phyloP scores from a whole-genome alignment of 2,797 vertebrate species.

The Ateles fusciceps region DNA sequence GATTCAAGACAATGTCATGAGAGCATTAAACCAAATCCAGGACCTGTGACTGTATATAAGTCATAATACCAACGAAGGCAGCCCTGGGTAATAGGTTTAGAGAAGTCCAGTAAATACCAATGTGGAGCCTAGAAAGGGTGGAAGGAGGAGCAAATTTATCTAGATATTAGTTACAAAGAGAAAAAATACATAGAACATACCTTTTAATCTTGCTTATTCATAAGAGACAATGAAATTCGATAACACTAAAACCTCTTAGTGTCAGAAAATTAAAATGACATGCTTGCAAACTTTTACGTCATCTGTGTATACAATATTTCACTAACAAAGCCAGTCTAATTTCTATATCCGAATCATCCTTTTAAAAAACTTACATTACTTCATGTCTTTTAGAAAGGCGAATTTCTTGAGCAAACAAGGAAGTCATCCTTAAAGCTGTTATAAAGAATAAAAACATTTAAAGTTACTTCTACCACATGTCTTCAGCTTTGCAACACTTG shows the following conservation, averaged over 20 bases:
- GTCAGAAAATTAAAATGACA: conserved; percentile 14
- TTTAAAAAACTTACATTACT: conserved; percentile 87
- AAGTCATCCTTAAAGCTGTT: conserved; percentile 78
- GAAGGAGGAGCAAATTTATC: neutral
- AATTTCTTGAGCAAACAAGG: conserved; percentile 82
- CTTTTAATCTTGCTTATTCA: conserved; percentile 23
- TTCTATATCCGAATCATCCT: neutral
- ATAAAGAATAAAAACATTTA: conserved; percentile 68
- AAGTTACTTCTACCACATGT: conserved; percentile 4
- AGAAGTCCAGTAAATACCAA: neutral
- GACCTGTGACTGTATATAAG: neutral
- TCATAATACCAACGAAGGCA: neutral
- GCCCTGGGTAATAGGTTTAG: neutral
- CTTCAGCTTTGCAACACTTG: conserved; percentile 17
- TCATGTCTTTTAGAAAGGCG: conserved; percentile 87
- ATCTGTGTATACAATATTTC: neutral
- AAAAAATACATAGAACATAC: neutral
- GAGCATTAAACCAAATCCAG: neutral
- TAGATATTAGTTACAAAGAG: neutral
- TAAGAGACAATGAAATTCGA: conserved; percentile 22
- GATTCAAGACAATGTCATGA: neutral
- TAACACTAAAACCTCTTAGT: neutral
- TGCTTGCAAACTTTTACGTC: neutral
- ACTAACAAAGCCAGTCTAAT: neutral
- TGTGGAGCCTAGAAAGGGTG: neutral